A percentile compares a stretch with the other conserved stretches of the same genome.
phyloP scores from a whole-genome alignment of 2,113 vertebrate genomes.

The Ramphastos sulfuratus region DNA sequence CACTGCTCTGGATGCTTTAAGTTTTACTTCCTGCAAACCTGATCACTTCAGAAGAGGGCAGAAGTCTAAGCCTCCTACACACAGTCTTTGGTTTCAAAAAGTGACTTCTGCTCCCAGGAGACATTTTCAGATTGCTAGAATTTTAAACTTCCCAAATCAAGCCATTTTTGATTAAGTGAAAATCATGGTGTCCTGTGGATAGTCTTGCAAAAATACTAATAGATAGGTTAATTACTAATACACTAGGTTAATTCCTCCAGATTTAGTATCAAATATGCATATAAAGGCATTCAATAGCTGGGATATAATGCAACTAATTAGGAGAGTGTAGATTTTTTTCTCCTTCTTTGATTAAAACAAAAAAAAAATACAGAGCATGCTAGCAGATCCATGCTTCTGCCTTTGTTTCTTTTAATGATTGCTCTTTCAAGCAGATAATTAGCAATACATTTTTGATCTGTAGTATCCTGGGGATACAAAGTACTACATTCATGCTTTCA shows the following conservation, averaged over 20 bases:
- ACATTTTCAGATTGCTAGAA: background rate
- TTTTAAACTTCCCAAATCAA: background rate
- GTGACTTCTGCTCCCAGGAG: background rate
- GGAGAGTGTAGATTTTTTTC: accelerated
- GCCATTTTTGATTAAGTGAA: background rate
- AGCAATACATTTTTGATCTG: background rate
- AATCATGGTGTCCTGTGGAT: background rate
- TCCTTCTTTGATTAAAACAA: background rate
- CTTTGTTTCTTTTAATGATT: background rate
- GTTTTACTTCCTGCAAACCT: background rate
- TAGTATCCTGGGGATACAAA: background rate
- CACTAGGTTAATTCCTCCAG: background rate
- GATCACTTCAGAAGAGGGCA: background rate
- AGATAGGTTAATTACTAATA: background rate
- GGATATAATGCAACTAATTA: background rate
- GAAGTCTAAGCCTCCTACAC: background rate
- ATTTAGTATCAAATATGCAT: background rate
- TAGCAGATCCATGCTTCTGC: background rate
- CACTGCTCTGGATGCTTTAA: background rate
- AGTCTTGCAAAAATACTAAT: background rate
- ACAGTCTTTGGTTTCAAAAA: background rate
- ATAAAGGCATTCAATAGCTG: background rate
- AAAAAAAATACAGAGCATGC: background rate
- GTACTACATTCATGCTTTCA: background rate
- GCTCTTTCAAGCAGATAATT: background rate